Base-by-base conservation (phyloP, 2,888 invertebrate genomes). In the Athalia rosae region DNA sequence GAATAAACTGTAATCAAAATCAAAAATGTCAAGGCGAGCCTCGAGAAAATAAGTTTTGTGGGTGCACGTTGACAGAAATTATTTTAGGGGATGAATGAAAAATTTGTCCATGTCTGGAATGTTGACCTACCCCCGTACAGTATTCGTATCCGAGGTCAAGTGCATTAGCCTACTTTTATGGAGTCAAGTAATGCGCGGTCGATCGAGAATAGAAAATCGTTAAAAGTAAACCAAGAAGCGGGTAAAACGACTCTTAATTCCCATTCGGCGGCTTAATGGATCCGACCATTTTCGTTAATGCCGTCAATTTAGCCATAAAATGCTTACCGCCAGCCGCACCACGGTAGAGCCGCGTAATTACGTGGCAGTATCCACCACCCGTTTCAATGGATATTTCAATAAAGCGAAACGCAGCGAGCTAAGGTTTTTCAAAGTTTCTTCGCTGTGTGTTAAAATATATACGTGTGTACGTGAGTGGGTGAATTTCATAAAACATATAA, bases 321-420 rank as follows among this genome's bases (percentile, higher is more conserved):
- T 71, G 71, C 43, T 58, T 45, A 58, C 71, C 71, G 58, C 71
- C 56, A 71, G 45, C 56, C 71, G 58, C 11, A 58, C 13, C 9
- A 28, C 28, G 28, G 53, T 13, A 45, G 71, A 58, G 58, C 43
- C 62, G 28, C 53, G 71, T 71, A 71, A 71, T 71, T 71, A 71
- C 71, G 58, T 13, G 71, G 71, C 71, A 45, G 71, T 71, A 71
- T 71, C 58, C 62, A 13, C 71, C 71, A 71, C 58, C 58, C 43
- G 71, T 71, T 71, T 71, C 71, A 71, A 71, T 71, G 71, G 71
- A 58, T 71, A 71, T 71, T 71, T 71, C 71, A 71, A 71, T 71
- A 71, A 71, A 58, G 56, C 58, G 45, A 56, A 71, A 71, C 56
- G 71, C 71, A 58, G 56, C 58, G 15, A 45, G 71, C 56, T 45